A percentile compares a stretch with the other conserved stretches of the same genome.
phyloP scores from a whole-genome alignment of 2,113 vertebrate genomes.

The Aspidoscelis tigris region DNA sequence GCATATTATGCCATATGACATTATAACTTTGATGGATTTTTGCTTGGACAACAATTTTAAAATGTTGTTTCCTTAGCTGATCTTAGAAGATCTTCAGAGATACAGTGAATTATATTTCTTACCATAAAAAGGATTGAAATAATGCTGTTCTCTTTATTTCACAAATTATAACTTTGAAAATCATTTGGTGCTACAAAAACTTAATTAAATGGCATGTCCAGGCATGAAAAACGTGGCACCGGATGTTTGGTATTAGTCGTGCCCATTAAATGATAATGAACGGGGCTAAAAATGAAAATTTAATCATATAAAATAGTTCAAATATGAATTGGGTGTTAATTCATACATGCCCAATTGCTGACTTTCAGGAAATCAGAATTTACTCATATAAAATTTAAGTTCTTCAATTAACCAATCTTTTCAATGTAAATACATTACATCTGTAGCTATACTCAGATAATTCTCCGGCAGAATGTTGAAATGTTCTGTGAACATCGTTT shows the following conservation, averaged over 20 bases:
- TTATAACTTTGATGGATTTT: too few species aligned
- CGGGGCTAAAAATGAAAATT: too few species aligned
- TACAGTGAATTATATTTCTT: not conserved
- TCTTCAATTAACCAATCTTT: not conserved
- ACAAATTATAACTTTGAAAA: not conserved
- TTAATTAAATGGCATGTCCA: not conserved
- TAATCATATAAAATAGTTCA: not conserved
- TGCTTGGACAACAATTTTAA: too few species aligned
- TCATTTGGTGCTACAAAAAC: not conserved
- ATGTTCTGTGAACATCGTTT: not conserved
- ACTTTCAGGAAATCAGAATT: not conserved
- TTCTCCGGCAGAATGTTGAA: not conserved
- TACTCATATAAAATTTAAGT: constrained; percentile 1
- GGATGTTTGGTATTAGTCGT: not conserved
- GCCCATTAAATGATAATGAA: not conserved
- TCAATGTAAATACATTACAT: not conserved
- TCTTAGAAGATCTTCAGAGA: not conserved
- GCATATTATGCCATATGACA: too few species aligned
- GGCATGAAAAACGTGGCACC: not conserved
- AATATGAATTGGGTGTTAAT: not conserved
- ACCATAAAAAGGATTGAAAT: too few species aligned
- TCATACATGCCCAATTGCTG: not conserved
- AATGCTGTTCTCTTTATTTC: not conserved
- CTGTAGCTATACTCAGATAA: not conserved
- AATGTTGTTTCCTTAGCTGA: not conserved